Evolutionary conservation across 2,797 vertebrate genomes (phyloP).

Genomic region (Hydrophis major): DNA sequence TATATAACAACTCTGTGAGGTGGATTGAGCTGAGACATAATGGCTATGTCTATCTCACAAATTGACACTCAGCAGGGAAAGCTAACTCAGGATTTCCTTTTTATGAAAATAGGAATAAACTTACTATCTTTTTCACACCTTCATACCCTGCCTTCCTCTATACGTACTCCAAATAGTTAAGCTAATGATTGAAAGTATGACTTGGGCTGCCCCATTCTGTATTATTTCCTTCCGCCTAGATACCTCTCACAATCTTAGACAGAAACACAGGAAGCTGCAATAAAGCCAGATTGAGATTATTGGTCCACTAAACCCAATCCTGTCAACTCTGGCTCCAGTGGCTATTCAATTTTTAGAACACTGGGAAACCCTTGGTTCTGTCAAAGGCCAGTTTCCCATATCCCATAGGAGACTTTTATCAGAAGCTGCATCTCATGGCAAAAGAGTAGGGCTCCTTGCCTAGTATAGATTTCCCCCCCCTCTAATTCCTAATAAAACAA

Average conservation of each 20-base stretch:
- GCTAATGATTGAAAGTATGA: background rate
- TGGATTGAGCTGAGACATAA: too few species aligned
- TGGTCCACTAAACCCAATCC: background rate
- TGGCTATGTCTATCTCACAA: background rate
- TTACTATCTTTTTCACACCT: background rate
- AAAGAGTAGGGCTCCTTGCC: background rate
- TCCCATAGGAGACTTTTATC: background rate
- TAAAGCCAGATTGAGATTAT: too few species aligned
- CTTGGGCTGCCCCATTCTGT: background rate
- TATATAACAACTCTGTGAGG: too few species aligned
- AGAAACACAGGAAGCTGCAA: background rate
- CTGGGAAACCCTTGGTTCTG: background rate
- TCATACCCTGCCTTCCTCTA: background rate
- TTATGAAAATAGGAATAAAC: background rate
- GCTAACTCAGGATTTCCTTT: background rate
- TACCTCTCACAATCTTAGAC: too few species aligned
- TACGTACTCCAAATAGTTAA: background rate
- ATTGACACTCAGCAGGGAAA: background rate
- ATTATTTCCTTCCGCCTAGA: background rate
- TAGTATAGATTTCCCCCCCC: background rate
- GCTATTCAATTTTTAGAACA: background rate
- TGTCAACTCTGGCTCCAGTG: background rate
- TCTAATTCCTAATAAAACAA: background rate
- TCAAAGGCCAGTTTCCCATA: background rate
- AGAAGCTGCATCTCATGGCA: background rate